phyloP scores from a whole-genome alignment of 2,113 vertebrate genomes.

The Pycnonotus jocosus region DNA sequence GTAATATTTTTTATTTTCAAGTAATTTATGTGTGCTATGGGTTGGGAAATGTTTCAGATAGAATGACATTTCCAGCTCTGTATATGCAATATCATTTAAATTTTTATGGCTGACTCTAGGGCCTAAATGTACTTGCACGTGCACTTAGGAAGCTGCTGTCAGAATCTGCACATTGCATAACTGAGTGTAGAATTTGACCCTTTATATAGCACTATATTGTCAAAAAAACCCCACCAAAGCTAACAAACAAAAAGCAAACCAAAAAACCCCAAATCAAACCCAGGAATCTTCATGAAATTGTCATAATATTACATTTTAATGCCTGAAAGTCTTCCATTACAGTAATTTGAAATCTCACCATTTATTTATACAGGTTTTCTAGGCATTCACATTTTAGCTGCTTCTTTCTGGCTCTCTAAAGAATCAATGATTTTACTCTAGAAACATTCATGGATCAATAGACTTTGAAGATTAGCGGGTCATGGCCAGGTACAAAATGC shows the following conservation, averaged over 20 bases:
- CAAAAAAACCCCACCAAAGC: background rate
- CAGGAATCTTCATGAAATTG: background rate
- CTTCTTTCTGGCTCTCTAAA: background rate
- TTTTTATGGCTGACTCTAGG: background rate
- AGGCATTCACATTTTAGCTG: background rate
- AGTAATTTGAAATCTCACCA: background rate
- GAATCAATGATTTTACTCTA: slow-evolving; percentile 17
- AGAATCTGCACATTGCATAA: background rate
- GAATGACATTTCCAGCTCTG: background rate
- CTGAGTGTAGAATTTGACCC: background rate
- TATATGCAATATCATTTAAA: background rate
- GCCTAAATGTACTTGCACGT: background rate
- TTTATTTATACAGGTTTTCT: background rate
- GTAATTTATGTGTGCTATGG: background rate
- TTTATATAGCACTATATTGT: background rate
- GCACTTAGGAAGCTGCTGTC: background rate
- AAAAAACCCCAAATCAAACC: background rate
- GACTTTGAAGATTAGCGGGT: slow-evolving; percentile 43
- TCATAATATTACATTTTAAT: background rate
- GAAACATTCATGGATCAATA: slow-evolving; percentile 26
- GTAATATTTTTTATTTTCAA: background rate
- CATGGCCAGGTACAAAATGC: slow-evolving; percentile 43
- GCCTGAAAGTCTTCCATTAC: background rate
- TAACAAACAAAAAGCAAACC: background rate
- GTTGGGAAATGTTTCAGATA: background rate